These are phyloP conservation scores for Vanessa tameamea DNA, from an alignment of 1,140 invertebrate genomes.

Conservation along the genomic window DNA sequence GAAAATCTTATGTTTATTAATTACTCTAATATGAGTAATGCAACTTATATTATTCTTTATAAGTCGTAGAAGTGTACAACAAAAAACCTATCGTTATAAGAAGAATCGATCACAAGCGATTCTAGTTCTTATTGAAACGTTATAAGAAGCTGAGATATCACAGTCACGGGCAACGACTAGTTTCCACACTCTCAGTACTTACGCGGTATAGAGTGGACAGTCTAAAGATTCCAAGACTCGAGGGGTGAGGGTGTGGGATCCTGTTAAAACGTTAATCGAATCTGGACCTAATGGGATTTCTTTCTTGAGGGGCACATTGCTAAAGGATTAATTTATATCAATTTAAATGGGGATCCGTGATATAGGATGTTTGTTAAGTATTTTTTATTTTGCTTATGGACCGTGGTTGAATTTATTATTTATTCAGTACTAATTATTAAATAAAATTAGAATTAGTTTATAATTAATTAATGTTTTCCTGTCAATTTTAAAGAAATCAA, in stretches of 20 bases:
- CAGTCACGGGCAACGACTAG: neutral
- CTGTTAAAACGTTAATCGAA: slow-evolving; percentile 78
- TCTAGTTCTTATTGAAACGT: neutral
- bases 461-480: too few species aligned
- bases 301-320: slow-evolving; percentile 76
- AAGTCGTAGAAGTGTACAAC: too few species aligned
- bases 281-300: slow-evolving; percentile 78
- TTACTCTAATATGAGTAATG: too few species aligned
- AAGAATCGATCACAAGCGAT: too few species aligned
- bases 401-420: too few species aligned
- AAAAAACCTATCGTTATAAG: too few species aligned
- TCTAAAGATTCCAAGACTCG: slow-evolving; percentile 35
- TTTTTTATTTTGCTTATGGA: neutral
- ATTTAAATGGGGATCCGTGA: slow-evolving; percentile 68
- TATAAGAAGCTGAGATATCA: neutral
- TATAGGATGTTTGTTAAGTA: slow-evolving; percentile 50
- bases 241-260: slow-evolving; percentile 41
- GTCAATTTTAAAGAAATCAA: too few species aligned
- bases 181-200: neutral
- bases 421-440: too few species aligned
- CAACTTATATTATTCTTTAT: too few species aligned
- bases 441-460: too few species aligned
- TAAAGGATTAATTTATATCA: slow-evolving; percentile 81
- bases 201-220: slow-evolving; percentile 25
- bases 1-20: too few species aligned